phyloP scores from a whole-genome alignment of 2,113 vertebrate species.

The Sander vitreus region DNA sequence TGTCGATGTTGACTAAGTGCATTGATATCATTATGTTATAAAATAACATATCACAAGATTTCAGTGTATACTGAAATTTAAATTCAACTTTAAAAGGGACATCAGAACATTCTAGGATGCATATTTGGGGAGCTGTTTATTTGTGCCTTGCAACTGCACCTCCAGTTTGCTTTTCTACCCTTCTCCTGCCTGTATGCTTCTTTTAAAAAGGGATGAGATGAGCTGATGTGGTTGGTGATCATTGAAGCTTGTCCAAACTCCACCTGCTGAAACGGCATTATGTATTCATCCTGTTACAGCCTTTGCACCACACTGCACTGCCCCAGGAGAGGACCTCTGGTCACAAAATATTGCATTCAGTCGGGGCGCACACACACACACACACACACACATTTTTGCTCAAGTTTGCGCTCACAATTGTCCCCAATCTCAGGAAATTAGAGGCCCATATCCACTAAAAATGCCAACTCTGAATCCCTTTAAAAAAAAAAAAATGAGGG shows the following conservation, averaged over 20 bases:
- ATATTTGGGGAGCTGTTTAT: conserved; percentile 12
- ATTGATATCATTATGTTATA: background rate
- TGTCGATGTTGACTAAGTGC: background rate
- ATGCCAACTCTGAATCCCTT: background rate
- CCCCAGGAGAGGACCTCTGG: conserved; percentile 11
- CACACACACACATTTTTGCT: background rate
- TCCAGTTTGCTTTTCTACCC: background rate
- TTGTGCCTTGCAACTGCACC: conserved; percentile 29
- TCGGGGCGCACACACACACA: background rate
- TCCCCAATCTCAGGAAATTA: conserved; percentile 44
- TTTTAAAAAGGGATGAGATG: conserved; percentile 28
- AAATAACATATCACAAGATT: background rate
- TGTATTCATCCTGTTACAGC: conserved; percentile 18
- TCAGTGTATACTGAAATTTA: background rate
- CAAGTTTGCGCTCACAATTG: background rate
- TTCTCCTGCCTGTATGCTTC: conserved; percentile 17
- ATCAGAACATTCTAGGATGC: background rate
- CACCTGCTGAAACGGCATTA: conserved; percentile 31
- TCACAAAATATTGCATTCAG: conserved; percentile 1
- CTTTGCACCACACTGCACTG: conserved; percentile 13
- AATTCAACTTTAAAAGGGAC: background rate
- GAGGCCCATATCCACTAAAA: conserved; percentile 34
- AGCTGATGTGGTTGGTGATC: conserved; percentile 26
- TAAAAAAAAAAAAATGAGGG: background rate
- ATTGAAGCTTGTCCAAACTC: conserved; percentile 28